phyloP scores from a whole-genome alignment of 2,888 invertebrate genomes.

The Copidosoma aretas region DNA sequence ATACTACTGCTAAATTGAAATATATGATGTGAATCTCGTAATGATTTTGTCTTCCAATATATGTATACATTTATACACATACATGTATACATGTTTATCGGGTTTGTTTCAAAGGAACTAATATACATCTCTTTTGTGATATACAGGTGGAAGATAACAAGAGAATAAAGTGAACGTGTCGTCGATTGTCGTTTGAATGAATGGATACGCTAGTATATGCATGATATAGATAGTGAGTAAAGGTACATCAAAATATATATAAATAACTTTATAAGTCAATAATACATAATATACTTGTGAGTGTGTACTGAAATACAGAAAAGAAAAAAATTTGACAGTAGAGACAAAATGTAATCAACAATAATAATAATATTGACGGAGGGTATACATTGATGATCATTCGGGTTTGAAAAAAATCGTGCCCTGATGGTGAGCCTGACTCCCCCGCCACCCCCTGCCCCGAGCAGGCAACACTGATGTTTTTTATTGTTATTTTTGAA shows the following conservation, averaged over 20 bases:
- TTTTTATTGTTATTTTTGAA: background rate
- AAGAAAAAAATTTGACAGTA: conserved; percentile 26
- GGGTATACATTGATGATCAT: conserved; percentile 54
- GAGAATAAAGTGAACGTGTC: conserved; percentile 21
- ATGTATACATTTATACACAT: background rate
- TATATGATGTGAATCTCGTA: background rate
- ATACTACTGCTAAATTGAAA: conserved; percentile 32
- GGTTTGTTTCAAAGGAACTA: background rate
- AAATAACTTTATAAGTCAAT: background rate
- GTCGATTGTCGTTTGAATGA: conserved; percentile 16
- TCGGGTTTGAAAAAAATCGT: conserved; percentile 56
- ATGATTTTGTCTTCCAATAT: background rate
- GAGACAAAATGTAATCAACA: conserved; percentile 20
- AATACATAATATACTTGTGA: background rate
- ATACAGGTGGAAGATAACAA: background rate
- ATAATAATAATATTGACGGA: conserved; percentile 35
- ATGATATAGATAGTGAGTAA: conserved; percentile 24
- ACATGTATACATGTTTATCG: too few relatives aligned
- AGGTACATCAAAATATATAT: conserved; percentile 37
- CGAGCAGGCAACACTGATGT: conserved; percentile 60
- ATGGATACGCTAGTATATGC: conserved; percentile 25
- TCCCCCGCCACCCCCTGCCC: conserved; percentile 60
- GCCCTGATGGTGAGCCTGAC: conserved; percentile 63
- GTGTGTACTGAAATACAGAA: conserved; percentile 3
- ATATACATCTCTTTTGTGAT: conserved; percentile 17